Conservation (phyloP, 1,140 invertebrate species). For the Mylabris phalerata region DNA sequence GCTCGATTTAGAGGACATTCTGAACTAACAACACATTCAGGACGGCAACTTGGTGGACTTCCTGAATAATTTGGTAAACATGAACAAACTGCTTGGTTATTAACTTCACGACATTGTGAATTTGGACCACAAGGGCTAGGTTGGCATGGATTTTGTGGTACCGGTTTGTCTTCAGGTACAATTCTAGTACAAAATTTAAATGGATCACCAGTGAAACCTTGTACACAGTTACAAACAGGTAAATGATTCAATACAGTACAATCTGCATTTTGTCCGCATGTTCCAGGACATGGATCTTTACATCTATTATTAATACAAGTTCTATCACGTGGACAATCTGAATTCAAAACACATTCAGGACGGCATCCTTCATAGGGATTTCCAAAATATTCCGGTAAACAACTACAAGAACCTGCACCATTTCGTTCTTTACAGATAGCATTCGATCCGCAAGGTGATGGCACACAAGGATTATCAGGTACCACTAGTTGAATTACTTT, state of each 20-base stretch:
- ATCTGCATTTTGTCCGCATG: constrained; percentile 62
- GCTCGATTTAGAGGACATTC: constrained; percentile 65
- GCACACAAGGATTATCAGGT: constrained; percentile 30
- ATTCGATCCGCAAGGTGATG: constrained; percentile 59
- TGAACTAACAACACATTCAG: constrained; percentile 70
- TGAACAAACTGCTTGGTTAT: constrained; percentile 67
- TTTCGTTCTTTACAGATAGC: constrained; percentile 62
- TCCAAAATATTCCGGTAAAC: constrained; percentile 62
- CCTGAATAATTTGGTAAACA: constrained; percentile 69
- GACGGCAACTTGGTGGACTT: constrained; percentile 66
- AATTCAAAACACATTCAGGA: constrained; percentile 61
- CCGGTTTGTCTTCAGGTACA: constrained; percentile 45
- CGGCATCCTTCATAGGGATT: constrained; percentile 63
- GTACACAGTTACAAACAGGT: constrained; percentile 60
- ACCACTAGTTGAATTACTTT: constrained; percentile 40
- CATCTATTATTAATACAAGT: constrained; percentile 64
- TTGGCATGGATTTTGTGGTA: constrained; percentile 59
- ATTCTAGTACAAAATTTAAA: constrained; percentile 53
- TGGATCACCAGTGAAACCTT: constrained; percentile 63
- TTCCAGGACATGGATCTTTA: constrained; percentile 62
- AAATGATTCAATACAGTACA: constrained; percentile 65
- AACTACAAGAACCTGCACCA: constrained; percentile 65
- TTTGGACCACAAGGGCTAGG: constrained; percentile 75
- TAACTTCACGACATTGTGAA: constrained; percentile 64
- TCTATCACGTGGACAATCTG: constrained; percentile 59